A percentile compares a stretch with the other conserved stretches of the same genome.
Conservation (phyloP, 1,140 invertebrate species). For the Phthorimaea operculella region DNA sequence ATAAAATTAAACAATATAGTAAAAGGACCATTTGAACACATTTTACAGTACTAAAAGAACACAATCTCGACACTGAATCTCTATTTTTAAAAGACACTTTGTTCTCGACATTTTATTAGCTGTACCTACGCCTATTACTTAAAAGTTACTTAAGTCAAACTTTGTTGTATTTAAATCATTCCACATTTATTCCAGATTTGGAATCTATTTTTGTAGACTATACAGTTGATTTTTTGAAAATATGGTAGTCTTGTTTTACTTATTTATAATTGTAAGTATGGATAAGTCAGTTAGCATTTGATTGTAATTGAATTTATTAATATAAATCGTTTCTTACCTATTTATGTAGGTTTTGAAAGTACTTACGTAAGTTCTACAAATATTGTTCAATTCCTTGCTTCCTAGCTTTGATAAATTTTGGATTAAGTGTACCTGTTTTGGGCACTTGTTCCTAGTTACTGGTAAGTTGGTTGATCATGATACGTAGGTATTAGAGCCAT, state of each 20-base stretch:
- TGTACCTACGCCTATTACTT: too few species aligned
- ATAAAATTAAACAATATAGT: neutral
- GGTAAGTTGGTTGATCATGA: too few species aligned
- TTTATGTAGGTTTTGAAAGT: too few species aligned
- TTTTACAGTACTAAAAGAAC: neutral
- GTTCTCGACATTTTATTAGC: too few species aligned
- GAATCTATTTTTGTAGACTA: constrained; percentile 32
- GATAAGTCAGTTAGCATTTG: constrained; percentile 22
- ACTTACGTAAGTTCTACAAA: too few species aligned
- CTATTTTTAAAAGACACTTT: constrained; percentile 7
- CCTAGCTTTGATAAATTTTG: too few species aligned
- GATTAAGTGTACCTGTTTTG: too few species aligned
- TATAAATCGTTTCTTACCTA: neutral
- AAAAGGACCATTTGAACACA: neutral
- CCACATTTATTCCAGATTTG: constrained; percentile 41
- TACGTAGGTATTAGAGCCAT: too few species aligned
- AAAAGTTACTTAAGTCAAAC: neutral
- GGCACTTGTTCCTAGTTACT: too few species aligned
- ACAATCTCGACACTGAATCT: constrained; percentile 11
- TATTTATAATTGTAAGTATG: constrained; percentile 22
- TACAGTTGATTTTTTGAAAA: too few species aligned
- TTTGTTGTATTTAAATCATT: constrained; percentile 22
- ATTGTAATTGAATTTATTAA: neutral
- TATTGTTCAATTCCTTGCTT: too few species aligned
- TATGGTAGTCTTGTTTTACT: constrained; percentile 22